Evolutionary conservation across 2,797 vertebrate species (phyloP).

Genomic region (Scleropages formosus): DNA sequence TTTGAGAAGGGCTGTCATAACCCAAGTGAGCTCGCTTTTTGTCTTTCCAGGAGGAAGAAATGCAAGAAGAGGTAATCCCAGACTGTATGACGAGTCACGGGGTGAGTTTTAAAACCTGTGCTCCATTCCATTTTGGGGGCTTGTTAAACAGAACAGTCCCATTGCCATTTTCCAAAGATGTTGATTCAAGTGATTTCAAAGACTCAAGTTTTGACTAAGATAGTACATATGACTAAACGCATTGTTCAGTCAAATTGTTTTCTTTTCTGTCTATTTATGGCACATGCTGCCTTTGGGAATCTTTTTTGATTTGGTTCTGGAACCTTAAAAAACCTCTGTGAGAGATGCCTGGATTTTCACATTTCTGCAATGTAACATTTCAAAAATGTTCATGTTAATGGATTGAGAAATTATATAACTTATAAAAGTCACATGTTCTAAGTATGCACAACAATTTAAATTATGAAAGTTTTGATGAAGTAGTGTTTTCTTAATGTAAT

Average conservation of each 20-base stretch:
- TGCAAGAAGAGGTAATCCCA: constrained; percentile 61
- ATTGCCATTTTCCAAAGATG: not conserved
- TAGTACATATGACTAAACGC: not conserved
- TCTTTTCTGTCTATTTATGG: not conserved
- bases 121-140: not conserved
- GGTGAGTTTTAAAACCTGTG: constrained; percentile 55
- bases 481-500: no score
- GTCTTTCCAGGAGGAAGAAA: constrained; percentile 66
- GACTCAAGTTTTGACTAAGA: not conserved
- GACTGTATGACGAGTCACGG: constrained; percentile 62
- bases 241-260: not conserved
- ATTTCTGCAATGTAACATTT: not conserved
- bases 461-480: no score
- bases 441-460: constrained; percentile 8
- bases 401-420: not conserved
- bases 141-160: not conserved
- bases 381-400: constrained; percentile 8
- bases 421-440: not conserved
- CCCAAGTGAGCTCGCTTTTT: constrained; percentile 11
- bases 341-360: not conserved
- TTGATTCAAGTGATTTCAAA: not conserved
- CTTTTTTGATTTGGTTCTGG: not conserved
- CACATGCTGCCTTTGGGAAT: not conserved
- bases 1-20: not conserved
- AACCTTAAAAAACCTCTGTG: not conserved